Percentiles rank a stretch among this genome's conserved stretches.
These are phyloP conservation scores for Coregonus suidteri DNA, from an alignment of 2,797 vertebrate genomes.

Conservation along the genomic window DNA sequence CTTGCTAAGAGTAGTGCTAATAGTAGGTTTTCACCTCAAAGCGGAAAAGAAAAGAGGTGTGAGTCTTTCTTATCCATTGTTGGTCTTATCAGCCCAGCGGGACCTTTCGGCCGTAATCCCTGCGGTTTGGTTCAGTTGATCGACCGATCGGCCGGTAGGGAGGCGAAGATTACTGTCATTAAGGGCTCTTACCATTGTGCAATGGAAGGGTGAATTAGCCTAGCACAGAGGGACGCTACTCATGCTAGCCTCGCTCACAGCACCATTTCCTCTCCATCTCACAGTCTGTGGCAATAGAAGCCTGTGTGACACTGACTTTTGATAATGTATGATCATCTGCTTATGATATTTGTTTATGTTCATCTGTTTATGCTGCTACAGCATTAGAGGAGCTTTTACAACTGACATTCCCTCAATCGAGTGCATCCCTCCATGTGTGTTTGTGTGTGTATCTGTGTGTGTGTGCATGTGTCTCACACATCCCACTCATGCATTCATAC, in stretches of 20 bases:
- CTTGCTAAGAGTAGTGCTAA: not conserved
- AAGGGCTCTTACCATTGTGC: conserved; percentile 26
- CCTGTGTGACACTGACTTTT: too few relatives aligned
- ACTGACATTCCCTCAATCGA: not conserved
- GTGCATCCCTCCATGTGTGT: not conserved
- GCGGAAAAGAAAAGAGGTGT: not conserved
- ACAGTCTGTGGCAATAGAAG: not conserved
- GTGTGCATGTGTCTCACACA: not conserved
- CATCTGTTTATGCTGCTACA: not conserved
- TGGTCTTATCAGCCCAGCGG: not conserved
- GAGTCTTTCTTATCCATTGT: not conserved
- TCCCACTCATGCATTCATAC: not conserved
- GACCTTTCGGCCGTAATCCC: not conserved
- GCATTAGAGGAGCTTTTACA: not conserved
- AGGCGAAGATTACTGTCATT: conserved; percentile 30
- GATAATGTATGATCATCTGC: not conserved
- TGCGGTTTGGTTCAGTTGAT: not conserved
- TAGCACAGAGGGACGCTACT: not conserved
- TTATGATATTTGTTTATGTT: not conserved
- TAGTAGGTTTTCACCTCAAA: not conserved
- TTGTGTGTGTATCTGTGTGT: not conserved
- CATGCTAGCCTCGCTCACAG: not conserved
- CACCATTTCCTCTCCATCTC: not conserved
- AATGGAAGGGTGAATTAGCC: conserved; percentile 40
- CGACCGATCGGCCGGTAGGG: not conserved